Percentiles rank a stretch among this genome's conserved stretches.
Conservation (phyloP, 2,888 invertebrate species). For the Pinctada fucata region DNA sequence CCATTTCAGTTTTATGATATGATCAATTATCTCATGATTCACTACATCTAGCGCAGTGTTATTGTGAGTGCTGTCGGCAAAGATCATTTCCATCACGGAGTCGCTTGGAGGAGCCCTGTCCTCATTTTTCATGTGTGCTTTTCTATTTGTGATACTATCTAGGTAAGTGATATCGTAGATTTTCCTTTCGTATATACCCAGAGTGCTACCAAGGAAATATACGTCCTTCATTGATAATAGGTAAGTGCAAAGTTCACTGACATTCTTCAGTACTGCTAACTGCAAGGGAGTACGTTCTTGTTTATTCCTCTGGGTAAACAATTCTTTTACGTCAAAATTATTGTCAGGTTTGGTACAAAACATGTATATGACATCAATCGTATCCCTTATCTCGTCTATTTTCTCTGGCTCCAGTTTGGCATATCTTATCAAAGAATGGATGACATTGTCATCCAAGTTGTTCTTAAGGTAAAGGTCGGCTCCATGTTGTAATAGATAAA, state of each 20-base stretch:
- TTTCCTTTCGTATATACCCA: neutral
- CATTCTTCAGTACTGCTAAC: neutral
- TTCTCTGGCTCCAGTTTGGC: neutral
- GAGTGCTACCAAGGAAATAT: neutral
- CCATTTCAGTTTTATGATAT: neutral
- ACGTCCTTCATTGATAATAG: neutral
- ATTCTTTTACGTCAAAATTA: neutral
- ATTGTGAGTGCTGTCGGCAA: neutral
- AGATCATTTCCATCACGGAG: neutral
- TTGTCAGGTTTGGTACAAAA: neutral
- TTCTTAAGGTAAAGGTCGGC: neutral
- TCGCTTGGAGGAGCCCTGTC: neutral
- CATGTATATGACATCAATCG: neutral
- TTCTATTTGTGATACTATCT: neutral
- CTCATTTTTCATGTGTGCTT: neutral
- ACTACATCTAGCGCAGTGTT: neutral
- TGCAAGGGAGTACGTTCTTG: neutral
- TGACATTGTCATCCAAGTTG: neutral
- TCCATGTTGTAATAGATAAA: neutral
- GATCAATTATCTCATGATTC: neutral
- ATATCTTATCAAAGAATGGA: neutral
- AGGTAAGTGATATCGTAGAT: neutral
- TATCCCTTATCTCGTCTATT: neutral
- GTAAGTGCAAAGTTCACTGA: neutral
- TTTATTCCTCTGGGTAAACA: neutral